Percentiles rank a stretch among this genome's conserved stretches.
These are phyloP conservation scores for Pollenia labialis DNA, from an alignment of 2,888 invertebrate species.

Conservation along the genomic window DNA sequence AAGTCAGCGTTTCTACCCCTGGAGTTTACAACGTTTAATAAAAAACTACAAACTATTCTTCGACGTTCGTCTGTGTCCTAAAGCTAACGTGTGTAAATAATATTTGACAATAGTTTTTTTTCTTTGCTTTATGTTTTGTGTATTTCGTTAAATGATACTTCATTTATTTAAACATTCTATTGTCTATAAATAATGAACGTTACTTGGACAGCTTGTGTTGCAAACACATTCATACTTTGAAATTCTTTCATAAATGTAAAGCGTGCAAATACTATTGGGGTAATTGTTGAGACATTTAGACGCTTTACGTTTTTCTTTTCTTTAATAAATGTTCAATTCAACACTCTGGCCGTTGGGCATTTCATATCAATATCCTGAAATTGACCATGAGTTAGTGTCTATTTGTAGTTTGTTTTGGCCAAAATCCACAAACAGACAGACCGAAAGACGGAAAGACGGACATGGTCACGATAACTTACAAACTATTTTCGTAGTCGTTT, in stretches of 20 bases:
- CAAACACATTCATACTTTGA: not conserved
- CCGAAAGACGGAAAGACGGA: not conserved
- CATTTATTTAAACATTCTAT: constrained; percentile 47
- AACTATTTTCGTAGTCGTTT: not conserved
- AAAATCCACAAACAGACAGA: not conserved
- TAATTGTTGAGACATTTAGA: constrained; percentile 68
- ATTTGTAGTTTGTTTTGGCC: constrained; percentile 15
- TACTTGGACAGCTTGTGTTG: constrained; percentile 24
- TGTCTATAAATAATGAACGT: constrained; percentile 70
- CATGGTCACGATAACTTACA: not conserved
- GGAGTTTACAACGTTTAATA: not conserved
- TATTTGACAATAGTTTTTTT: constrained; percentile 63
- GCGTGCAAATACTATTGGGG: constrained; percentile 6
- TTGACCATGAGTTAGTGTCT: constrained; percentile 54
- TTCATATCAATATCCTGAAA: constrained; percentile 65
- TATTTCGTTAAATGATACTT: constrained; percentile 25
- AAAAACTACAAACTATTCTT: not conserved
- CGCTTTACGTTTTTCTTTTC: constrained; percentile 23
- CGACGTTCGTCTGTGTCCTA: not conserved
- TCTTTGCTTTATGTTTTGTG: constrained; percentile 56
- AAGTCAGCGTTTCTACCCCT: constrained; percentile 1
- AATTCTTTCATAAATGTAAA: constrained; percentile 21
- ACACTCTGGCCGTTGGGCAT: constrained; percentile 70
- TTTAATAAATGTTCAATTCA: constrained; percentile 59
- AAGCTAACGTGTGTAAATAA: constrained; percentile 64